Base-by-base conservation (phyloP, 2,797 vertebrate genomes). In the Galaxias olidus region DNA sequence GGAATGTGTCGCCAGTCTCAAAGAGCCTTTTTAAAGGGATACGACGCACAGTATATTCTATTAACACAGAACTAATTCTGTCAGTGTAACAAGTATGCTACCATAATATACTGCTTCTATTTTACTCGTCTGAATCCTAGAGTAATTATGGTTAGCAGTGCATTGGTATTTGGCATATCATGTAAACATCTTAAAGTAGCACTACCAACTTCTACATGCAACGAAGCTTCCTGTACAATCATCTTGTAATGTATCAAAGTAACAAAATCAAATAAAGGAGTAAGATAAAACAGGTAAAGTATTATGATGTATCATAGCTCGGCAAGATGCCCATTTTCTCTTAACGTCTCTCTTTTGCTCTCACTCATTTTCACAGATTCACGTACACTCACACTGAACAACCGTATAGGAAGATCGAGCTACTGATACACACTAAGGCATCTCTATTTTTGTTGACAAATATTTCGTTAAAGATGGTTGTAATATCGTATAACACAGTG, bases 131-230 rank as follows among this genome's bases (percentile, higher is more conserved):
- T 30, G 30, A 30, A 30, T 30, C 30, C 30, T 46, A 81, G 59
- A 72, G 63, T 75, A 69, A 77, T 79, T 74, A 65, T 83, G 73
- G 75, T 87, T 79, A 89, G 85, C 87, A 87, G 89, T 89, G 87
- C 89, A 87, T 88, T 84, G 80, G 81, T 81, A 87, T 87, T 86
- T 87, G 88, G 87, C 86, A 85, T 85, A 71, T 46, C 64, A 84
- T 91, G 92, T 93, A 92, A 93, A 93, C 92, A 90, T 91, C 77
- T 81, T 72, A 77, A 74, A 75, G 70, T 84, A 86, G 76, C 61
- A 85, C 81, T 85, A 82, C 80, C 79, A 80, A 91, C 84, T 91
- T 90, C 91, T 89, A 92, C 81, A 86, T 90, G 88, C 89, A 89
- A 82, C 85, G 87, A 82, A 84, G 79, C 77, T 85, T 85, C 68